phyloP scores from a whole-genome alignment of 35 echinoderm and acorn worm species.

The Heliocidaris tuberculata region DNA sequence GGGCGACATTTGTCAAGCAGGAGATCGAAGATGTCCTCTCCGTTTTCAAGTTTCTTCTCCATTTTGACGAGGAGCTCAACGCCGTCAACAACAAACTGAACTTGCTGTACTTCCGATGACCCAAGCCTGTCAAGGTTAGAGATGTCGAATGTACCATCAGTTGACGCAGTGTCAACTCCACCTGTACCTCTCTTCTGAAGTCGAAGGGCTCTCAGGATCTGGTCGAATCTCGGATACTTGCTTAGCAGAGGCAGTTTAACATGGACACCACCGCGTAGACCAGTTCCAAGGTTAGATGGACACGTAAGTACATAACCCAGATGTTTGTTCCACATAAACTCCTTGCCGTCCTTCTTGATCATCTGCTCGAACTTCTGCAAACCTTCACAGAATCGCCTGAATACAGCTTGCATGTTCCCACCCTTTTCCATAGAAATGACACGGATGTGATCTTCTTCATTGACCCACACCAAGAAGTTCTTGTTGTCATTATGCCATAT shows the following conservation, averaged over 20 bases:
- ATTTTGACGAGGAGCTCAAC: conserved; percentile 84
- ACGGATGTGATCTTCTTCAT: conserved; percentile 96
- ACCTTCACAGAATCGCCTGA: conserved; percentile 91
- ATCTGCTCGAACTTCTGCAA: conserved; percentile 80
- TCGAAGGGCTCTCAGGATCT: conserved; percentile 74
- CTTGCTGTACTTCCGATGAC: conserved; percentile 89
- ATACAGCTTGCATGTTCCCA: conserved; percentile 88
- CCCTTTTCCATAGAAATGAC: conserved; percentile 96
- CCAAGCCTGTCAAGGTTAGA: conserved; percentile 95
- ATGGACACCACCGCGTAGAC: conserved; percentile 89
- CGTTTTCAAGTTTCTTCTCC: conserved; percentile 85
- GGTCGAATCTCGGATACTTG: conserved; percentile 76
- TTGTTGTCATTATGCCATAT: conserved; percentile 96
- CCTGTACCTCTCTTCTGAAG: conserved; percentile 96
- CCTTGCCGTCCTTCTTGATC: conserved; percentile 84
- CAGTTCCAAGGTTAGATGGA: conserved; percentile 96
- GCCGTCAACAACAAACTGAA: conserved; percentile 88
- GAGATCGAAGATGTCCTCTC: conserved; percentile 73
- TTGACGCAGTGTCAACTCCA: conserved; percentile 98
- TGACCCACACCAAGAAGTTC: conserved; percentile 98
- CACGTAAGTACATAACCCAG: conserved; percentile 96
- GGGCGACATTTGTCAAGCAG: conserved; percentile 74
- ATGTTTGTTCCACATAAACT: conserved; percentile 99
- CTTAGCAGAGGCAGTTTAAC: conserved; percentile 83
- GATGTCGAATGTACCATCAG: conserved; percentile 98